Evolutionary conservation across 2,797 vertebrate species (phyloP), one percentile per base, ranked within the genome.

Genomic region (Eremophila alpestris): DNA sequence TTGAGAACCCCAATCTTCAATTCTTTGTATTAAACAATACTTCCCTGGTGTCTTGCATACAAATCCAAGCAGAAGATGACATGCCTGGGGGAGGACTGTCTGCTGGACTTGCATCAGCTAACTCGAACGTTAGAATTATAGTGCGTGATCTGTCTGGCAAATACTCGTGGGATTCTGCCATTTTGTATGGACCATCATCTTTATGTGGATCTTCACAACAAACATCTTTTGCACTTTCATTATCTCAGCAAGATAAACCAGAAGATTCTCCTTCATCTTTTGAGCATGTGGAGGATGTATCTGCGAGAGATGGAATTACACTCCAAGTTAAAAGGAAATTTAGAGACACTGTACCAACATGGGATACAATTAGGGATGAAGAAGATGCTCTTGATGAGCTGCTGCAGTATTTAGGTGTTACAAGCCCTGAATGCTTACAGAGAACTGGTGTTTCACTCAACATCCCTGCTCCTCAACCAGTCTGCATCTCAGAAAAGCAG

Each of bases 141-240:
- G 98, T 99, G 84, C 98, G 99, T 71, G 99, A 99, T 96, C 98
- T 99, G 7, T 99, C 99, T 21, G 99, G 99, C 68, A 99, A 99
- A 95, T 99, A 99, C 97, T 99, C 99, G 0, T 99, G 99, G 99
- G 99, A 99, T 97, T 99, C 99, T 1, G 99, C 99, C 21, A 99
- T 99, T 82, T 97, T 99, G 63, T 99, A 99, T 52, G 99, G 99
- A 70, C 99, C 99, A 13, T 98, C 99, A 9, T 98, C 98, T 87
- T 96, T 97, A 70, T 97, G 95, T 94, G 94, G 85, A 60, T 97
- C 98, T 54, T 98, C 98, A 94, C 97, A 97, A 63, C 97, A 97
- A 93, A 92, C 96, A 1, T 95, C 98, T 93, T 97, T 98, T 89
- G 93, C 97, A 52, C 97, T 98, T 96, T 95, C 97, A 36, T 91